Evolutionary conservation across 2,797 vertebrate species (phyloP).

Genomic region (Fratercula arctica): DNA sequence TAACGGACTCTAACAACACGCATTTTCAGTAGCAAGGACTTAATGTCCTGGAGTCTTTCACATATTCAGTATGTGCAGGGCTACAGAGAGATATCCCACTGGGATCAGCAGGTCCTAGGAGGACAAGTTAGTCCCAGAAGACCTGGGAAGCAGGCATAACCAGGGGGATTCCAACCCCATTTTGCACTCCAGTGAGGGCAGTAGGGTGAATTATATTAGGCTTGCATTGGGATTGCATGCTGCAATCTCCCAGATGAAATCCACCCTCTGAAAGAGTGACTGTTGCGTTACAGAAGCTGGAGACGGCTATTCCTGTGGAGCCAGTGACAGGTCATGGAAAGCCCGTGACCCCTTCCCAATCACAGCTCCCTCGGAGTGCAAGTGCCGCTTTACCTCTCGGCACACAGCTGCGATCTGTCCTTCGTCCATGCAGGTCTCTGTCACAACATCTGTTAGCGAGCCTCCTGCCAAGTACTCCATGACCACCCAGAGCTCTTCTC

Average conservation of each 20-base stretch:
- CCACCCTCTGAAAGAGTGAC: not conserved
- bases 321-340: fast-evolving
- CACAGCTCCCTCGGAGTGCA: fast-evolving
- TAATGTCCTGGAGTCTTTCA: not conserved
- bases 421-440: slow-evolving; percentile 97
- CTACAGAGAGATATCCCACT: not conserved
- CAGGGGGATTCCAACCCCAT: not conserved
- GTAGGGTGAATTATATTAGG: not conserved
- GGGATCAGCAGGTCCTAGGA: not conserved
- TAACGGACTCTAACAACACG: not conserved
- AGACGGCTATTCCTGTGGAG: not conserved
- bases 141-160: not conserved
- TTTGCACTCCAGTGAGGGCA: not conserved
- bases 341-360: fast-evolving
- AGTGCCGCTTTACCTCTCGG: slow-evolving; percentile 83
- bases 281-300: not conserved
- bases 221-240: not conserved
- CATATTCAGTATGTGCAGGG: not conserved
- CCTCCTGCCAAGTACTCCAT: slow-evolving; percentile 98
- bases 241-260: not conserved
- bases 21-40: not conserved
- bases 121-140: not conserved
- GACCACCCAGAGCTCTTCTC: slow-evolving; percentile 97
- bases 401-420: slow-evolving; percentile 96
- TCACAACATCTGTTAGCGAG: slow-evolving; percentile 93